A percentile compares a stretch with the other conserved stretches of the same genome.
These are phyloP conservation scores for Cryptocephalus primarius DNA, from an alignment of 2,888 invertebrate species.

Conservation along the genomic window DNA sequence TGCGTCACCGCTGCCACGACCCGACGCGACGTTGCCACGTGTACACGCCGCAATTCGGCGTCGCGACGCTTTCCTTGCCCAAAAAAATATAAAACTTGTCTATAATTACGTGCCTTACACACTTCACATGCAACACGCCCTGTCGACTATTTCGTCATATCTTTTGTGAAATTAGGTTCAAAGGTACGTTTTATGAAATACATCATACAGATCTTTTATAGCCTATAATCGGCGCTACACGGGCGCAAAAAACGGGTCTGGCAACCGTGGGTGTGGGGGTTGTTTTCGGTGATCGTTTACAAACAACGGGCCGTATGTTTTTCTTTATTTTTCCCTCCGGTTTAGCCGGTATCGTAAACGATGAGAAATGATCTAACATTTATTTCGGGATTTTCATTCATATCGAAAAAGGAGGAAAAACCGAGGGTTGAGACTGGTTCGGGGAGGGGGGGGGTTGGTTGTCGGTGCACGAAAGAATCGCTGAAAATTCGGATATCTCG, in stretches of 20 bases:
- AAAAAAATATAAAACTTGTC: too few relatives aligned
- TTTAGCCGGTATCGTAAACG: slow-evolving; percentile 4
- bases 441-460: too few relatives aligned
- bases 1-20: slow-evolving; percentile 11
- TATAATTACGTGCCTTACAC: too few relatives aligned
- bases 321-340: slow-evolving; percentile 6
- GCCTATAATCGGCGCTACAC: neutral
- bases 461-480: too few relatives aligned
- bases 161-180: neutral
- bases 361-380: slow-evolving; percentile 3
- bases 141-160: too few relatives aligned
- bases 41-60: neutral
- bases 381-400: slow-evolving; percentile 7
- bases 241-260: neutral
- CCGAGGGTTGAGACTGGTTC: neutral
- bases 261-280: neutral
- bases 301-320: neutral
- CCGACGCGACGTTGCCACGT: neutral
- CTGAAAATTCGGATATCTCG: too few relatives aligned
- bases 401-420: neutral
- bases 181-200: slow-evolving; percentile 7
- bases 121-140: too few relatives aligned
- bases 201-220: neutral
- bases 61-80: too few relatives aligned
- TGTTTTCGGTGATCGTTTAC: neutral